These are phyloP conservation scores for Ptychadena robeensis DNA, from an alignment of 2,797 vertebrate genomes.

Conservation along the genomic window DNA sequence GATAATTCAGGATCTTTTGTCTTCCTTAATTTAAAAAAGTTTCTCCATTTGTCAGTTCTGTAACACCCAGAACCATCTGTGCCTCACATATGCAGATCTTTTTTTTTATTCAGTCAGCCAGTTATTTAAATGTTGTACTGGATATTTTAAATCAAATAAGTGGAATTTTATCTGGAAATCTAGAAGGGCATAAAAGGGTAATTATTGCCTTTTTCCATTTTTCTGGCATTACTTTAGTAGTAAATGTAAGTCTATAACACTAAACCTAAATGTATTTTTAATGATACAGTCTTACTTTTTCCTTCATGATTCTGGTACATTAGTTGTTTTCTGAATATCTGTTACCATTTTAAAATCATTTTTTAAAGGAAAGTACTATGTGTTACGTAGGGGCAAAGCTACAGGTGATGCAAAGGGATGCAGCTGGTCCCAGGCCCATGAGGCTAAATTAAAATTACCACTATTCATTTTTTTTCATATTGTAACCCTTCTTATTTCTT, in stretches of 20 bases:
- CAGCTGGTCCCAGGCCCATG: background rate
- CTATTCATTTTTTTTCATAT: background rate
- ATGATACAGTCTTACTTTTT: background rate
- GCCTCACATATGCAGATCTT: background rate
- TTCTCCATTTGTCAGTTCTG: conserved; percentile 28
- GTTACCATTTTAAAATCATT: background rate
- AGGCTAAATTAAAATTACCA: background rate
- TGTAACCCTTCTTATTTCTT: too few species aligned
- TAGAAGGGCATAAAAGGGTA: background rate
- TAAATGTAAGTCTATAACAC: background rate
- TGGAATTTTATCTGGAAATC: background rate
- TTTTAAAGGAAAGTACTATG: background rate
- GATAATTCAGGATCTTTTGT: conserved; percentile 41
- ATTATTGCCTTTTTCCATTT: background rate
- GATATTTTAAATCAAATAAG: background rate
- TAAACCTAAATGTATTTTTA: background rate
- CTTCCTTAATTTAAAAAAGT: conserved; percentile 30
- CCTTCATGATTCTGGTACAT: background rate
- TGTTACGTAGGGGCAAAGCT: background rate
- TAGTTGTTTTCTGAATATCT: background rate
- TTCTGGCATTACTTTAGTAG: background rate
- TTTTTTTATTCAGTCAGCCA: background rate
- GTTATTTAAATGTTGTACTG: background rate
- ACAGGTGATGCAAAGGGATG: background rate
- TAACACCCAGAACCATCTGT: conserved; percentile 43